A percentile compares a stretch with the other conserved stretches of the same genome.
phyloP scores from a whole-genome alignment of 64 coral and sea anemone species.

The Montipora foliosa region DNA sequence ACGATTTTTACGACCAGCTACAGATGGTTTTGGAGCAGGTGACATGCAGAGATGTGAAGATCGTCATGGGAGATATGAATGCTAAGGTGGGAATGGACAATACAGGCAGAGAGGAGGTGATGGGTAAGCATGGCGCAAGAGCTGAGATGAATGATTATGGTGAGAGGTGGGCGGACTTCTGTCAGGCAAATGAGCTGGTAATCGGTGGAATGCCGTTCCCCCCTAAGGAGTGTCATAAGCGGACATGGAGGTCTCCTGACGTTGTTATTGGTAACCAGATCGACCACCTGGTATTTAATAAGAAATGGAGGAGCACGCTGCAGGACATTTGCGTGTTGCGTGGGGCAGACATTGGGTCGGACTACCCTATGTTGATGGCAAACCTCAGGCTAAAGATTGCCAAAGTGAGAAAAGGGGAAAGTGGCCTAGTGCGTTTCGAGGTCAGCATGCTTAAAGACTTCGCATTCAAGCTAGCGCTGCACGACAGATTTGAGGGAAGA shows the following conservation, averaged over 20 bases:
- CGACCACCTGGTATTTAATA: constrained; percentile 35
- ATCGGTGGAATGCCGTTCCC: no score
- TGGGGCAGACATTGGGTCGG: constrained; percentile 49
- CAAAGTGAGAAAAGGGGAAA: not conserved
- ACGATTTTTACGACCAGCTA: not conserved
- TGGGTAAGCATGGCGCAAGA: not conserved
- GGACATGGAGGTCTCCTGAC: constrained; percentile 39
- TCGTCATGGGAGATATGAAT: no score
- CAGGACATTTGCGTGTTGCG: not conserved
- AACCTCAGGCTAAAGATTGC: constrained; percentile 14
- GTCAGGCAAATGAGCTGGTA: no score
- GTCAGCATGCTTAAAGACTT: constrained; percentile 18
- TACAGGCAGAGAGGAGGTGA: no score
- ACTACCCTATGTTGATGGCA: constrained; percentile 36
- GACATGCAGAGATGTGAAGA: no score
- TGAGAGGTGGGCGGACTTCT: not conserved
- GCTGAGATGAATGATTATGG: not conserved
- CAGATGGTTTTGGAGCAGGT: no score
- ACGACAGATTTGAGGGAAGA: constrained; percentile 37
- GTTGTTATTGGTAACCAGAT: constrained; percentile 34
- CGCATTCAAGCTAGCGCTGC: constrained; percentile 6
- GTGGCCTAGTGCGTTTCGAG: constrained; percentile 29
- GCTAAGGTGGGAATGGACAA: no score
- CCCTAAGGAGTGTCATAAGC: no score
- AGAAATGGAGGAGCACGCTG: constrained; percentile 37